phyloP scores from a whole-genome alignment of 2,888 invertebrate genomes.

The Archaeoteleia sp. region DNA sequence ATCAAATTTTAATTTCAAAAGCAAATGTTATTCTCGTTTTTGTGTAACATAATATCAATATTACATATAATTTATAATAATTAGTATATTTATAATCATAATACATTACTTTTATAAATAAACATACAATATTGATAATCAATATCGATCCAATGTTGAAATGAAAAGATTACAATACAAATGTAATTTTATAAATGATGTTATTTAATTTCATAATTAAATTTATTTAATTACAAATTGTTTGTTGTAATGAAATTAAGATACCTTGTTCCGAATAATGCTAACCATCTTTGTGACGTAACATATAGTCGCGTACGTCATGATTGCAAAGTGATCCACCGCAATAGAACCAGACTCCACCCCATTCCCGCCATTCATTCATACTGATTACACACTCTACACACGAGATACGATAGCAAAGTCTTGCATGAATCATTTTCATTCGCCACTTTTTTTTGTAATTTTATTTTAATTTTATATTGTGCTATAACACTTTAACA shows the following conservation, averaged over 20 bases:
- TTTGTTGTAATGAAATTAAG: slow-evolving; percentile 15
- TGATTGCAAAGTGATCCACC: slow-evolving; percentile 33
- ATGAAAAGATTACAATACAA: too few relatives aligned
- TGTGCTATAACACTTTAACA: neutral
- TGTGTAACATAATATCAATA: too few relatives aligned
- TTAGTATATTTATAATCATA: too few relatives aligned
- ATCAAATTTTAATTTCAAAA: too few relatives aligned
- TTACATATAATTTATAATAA: too few relatives aligned
- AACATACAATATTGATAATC: too few relatives aligned
- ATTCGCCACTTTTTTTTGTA: slow-evolving; percentile 10
- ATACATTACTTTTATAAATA: too few relatives aligned
- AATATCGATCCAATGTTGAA: too few relatives aligned
- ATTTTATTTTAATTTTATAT: slow-evolving; percentile 8
- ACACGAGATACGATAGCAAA: slow-evolving; percentile 39
- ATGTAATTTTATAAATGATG: slow-evolving; percentile 1
- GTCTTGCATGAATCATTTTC: too few relatives aligned
- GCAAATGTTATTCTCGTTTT: too few relatives aligned
- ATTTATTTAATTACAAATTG: too few relatives aligned
- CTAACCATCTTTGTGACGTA: slow-evolving; percentile 43
- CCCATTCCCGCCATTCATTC: slow-evolving; percentile 43
- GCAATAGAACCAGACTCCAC: slow-evolving; percentile 31
- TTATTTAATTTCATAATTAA: slow-evolving; percentile 6
- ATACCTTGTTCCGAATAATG: slow-evolving; percentile 10
- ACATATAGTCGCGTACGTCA: slow-evolving; percentile 39
- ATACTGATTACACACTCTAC: slow-evolving; percentile 36